Evolutionary conservation across 2,888 invertebrate genomes (phyloP).

Genomic region (Chymomyza caudatula): DNA sequence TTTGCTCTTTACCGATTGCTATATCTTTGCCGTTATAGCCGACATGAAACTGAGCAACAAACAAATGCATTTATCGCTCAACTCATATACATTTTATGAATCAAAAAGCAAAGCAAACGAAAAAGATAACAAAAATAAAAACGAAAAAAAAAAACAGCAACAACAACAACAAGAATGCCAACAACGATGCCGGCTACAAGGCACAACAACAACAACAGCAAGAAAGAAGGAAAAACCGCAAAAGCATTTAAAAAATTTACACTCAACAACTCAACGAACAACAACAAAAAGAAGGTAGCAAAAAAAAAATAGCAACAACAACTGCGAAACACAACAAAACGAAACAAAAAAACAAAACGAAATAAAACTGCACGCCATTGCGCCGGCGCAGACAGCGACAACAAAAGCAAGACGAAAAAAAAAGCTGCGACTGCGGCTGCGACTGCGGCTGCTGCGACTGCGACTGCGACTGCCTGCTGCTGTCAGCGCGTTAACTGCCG

Average conservation of each 20-base stretch:
- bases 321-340: conserved; percentile 12
- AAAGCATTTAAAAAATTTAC: conserved; percentile 56
- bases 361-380: conserved; percentile 47
- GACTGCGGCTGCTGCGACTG: too few relatives aligned
- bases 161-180: background rate
- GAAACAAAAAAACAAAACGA: conserved; percentile 33
- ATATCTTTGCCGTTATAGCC: too few relatives aligned
- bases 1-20: background rate
- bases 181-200: conserved; percentile 21
- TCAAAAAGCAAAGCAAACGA: too few relatives aligned
- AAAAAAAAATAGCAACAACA: background rate
- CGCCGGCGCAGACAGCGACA: conserved; percentile 49
- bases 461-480: too few relatives aligned
- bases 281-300: background rate
- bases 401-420: background rate
- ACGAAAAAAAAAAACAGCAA: background rate
- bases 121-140: conserved; percentile 38
- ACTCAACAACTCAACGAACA: background rate
- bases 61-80: conserved; percentile 15
- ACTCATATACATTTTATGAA: background rate
- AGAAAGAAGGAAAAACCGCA: conserved; percentile 38
- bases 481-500: background rate
- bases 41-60: background rate
- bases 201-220: conserved; percentile 5
- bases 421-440: too few relatives aligned